phyloP scores from a whole-genome alignment of 2,888 invertebrate species.

The Cyrtodaria siliqua region DNA sequence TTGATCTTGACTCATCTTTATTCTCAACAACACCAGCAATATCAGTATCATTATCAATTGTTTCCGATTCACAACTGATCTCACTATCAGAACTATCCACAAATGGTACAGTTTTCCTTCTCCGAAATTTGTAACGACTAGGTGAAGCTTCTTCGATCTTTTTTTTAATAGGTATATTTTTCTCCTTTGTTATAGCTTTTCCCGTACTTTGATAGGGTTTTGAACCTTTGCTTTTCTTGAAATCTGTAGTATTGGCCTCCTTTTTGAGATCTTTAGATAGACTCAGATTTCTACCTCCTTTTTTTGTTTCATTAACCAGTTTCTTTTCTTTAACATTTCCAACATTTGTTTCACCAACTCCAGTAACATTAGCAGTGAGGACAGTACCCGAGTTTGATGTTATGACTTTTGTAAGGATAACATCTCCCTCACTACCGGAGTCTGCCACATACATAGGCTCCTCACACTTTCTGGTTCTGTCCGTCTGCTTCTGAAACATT shows the following conservation, averaged over 20 bases:
- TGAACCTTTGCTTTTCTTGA: neutral
- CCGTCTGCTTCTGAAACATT: constrained; percentile 49
- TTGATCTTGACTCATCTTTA: neutral
- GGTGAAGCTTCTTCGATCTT: neutral
- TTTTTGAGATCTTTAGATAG: neutral
- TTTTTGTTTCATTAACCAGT: neutral
- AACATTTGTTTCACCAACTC: neutral
- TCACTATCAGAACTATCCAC: constrained; percentile 17
- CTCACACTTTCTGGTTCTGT: neutral
- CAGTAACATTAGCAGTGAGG: neutral
- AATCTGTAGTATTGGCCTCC: neutral
- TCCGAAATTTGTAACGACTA: constrained; percentile 27
- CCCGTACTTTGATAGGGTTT: neutral
- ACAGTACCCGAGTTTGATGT: constrained; percentile 15
- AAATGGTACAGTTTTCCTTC: constrained; percentile 33
- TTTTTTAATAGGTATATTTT: neutral
- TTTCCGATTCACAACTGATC: neutral
- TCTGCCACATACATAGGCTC: constrained; percentile 1
- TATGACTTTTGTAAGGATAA: constrained; percentile 46
- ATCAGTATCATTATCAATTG: neutral
- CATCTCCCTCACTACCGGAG: constrained; percentile 43
- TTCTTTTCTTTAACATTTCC: neutral
- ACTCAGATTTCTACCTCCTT: neutral
- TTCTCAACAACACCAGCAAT: neutral
- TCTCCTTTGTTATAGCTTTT: neutral